phyloP scores from a whole-genome alignment of 2,888 invertebrate species.

The Aphelenchoides bicaudatus region DNA sequence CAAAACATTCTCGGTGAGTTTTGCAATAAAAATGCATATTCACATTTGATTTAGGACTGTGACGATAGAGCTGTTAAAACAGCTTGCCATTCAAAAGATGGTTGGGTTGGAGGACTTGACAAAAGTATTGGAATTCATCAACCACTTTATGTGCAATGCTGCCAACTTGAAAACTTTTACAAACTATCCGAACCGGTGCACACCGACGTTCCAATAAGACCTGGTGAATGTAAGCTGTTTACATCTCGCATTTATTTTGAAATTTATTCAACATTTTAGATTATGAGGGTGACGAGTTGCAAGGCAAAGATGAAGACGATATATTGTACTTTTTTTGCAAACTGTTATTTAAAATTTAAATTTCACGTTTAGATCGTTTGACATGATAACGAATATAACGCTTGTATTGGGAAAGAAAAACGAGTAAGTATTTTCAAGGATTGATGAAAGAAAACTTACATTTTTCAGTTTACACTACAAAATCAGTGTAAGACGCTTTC shows the following conservation, averaged over 20 bases:
- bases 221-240: too few species aligned
- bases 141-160: constrained; percentile 52
- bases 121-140: constrained; percentile 44
- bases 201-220: constrained; percentile 40
- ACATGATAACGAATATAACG: constrained; percentile 39
- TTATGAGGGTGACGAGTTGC: constrained; percentile 47
- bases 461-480: constrained; percentile 28
- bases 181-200: constrained; percentile 44
- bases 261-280: too few species aligned
- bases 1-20: constrained; percentile 41
- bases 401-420: constrained; percentile 27
- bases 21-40: constrained; percentile 1
- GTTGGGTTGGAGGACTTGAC: constrained; percentile 46
- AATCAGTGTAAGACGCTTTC: constrained; percentile 39
- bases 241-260: too few species aligned
- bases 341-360: too few species aligned
- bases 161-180: constrained; percentile 50
- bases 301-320: constrained; percentile 35
- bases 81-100: constrained; percentile 32
- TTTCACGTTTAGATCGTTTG: too few species aligned
- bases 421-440: constrained; percentile 22
- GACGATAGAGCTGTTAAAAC: constrained; percentile 40
- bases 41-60: constrained; percentile 39
- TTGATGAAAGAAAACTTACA: background rate
- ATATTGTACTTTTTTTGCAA: too few species aligned